Conservation (phyloP, 2,888 invertebrate genomes). For the Sicus ferrugineus region DNA sequence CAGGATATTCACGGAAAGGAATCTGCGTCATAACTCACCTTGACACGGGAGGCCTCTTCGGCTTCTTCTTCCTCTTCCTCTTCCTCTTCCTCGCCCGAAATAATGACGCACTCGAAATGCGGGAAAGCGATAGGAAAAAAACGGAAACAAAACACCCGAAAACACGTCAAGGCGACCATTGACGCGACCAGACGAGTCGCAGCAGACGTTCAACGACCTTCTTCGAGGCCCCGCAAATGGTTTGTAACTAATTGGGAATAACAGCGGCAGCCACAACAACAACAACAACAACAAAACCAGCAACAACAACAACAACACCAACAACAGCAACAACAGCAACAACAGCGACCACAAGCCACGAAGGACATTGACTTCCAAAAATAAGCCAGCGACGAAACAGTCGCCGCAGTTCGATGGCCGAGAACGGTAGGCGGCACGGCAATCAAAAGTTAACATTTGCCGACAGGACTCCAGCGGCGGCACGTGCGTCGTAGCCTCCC, state of each 20-base stretch:
- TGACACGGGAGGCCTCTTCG: slow-evolving; percentile 4
- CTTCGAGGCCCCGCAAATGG: slow-evolving; percentile 55
- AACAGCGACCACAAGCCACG: slow-evolving; percentile 27
- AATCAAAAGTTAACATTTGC: not conserved
- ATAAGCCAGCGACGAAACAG: not conserved
- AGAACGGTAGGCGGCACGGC: not conserved
- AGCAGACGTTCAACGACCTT: slow-evolving; percentile 57
- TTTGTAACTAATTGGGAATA: slow-evolving; percentile 49
- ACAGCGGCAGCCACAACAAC: not conserved
- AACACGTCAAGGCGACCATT: not conserved
- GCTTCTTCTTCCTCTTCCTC: not conserved
- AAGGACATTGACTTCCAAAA: slow-evolving; percentile 58
- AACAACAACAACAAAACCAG: slow-evolving; percentile 36
- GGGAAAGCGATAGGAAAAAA: slow-evolving; percentile 2
- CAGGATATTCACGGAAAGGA: not conserved
- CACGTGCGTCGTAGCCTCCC: no score
- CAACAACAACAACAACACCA: not conserved
- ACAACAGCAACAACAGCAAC: not conserved
- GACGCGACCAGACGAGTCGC: slow-evolving; percentile 7
- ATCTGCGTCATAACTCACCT: slow-evolving; percentile 22
- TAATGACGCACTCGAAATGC: not conserved
- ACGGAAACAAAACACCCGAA: slow-evolving; percentile 14
- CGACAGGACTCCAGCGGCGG: no score
- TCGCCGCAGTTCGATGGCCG: not conserved
- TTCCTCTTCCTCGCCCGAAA: not conserved